Base-by-base conservation (phyloP, 2,113 vertebrate species). In the Bucco capensis region DNA sequence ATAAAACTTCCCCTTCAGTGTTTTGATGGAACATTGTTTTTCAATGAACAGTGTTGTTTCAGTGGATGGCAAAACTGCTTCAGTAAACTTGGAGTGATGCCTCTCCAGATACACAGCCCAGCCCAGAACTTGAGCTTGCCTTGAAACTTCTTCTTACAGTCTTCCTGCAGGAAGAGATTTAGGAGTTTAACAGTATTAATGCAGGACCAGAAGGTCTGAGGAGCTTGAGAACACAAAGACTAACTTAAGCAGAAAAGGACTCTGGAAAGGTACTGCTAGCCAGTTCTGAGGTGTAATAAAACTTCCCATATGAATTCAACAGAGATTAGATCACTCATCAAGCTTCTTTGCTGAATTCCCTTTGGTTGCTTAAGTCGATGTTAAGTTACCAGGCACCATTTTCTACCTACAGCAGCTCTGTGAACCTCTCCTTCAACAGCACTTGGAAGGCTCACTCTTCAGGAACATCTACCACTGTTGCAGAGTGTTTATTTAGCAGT, bases 11-110 rank as follows among this genome's bases (percentile, higher is more conserved):
- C 66, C 72, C 65, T 81, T 86, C 56, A 57, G 69, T 89, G 51
- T 69, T 94, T 91, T 93, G 83, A 73, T 92, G 92, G 78, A 95
- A 76, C 77, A 30, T 24, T 88, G 83, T 84, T 92, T 93, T 86
- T 90, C 88, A 95, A 44, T 84, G 86, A 91, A 86, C 50, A 22
- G 46, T 65, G 23, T 54, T n/a, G n/a, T 78, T 94, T 86, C 61
- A 86, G n/a, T 77, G 77, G 93, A 95, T 61, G 83, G 77, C 83
- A 95, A 56, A 92, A 78, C 51, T 67, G 70, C 62, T 84, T 81
- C 66, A 67, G 46, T 56, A 75, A 88, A 84, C 40, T 82, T 69
- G 70, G 70, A 93, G 53, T 25, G 61, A 75, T 72, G 88, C 77
- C 57, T 84, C 80, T 95, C 30, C 73, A 75, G 37, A 95, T 37